A percentile compares a stretch with the other conserved stretches of the same genome.
Evolutionary conservation across 1,140 invertebrate genomes (phyloP).

Genomic region (Andricus grossulariae): DNA sequence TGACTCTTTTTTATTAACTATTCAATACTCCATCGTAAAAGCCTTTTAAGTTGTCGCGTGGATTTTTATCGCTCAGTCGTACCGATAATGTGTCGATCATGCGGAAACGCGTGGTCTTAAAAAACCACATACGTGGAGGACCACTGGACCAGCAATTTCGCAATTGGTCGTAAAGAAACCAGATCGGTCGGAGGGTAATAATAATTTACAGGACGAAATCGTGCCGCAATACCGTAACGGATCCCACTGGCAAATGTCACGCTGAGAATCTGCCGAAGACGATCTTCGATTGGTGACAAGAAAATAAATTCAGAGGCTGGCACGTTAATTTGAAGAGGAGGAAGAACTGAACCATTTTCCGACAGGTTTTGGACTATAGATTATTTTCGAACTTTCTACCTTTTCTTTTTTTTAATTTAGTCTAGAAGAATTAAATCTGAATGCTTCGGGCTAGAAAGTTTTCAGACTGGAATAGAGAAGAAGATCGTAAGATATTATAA

Average conservation of each 20-base stretch:
- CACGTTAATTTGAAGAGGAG: slow-evolving; percentile 9
- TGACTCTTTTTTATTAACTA: slow-evolving; percentile 24
- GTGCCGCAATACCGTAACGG: slow-evolving; percentile 27
- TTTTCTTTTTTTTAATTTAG: no score
- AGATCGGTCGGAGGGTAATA: slow-evolving; percentile 29
- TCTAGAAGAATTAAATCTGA: no score
- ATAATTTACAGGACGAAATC: slow-evolving; percentile 27
- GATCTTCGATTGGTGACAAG: slow-evolving; percentile 26
- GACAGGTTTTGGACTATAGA: slow-evolving; percentile 7
- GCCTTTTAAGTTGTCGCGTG: slow-evolving; percentile 37
- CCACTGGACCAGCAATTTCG: slow-evolving; percentile 1
- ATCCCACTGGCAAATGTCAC: neutral
- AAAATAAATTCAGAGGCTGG: slow-evolving; percentile 18
- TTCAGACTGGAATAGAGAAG: no score
- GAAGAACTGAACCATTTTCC: neutral
- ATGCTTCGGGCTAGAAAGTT: no score
- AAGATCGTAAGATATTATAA: no score
- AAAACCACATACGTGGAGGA: slow-evolving; percentile 8
- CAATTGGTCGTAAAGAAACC: slow-evolving; percentile 23
- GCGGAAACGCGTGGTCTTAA: neutral
- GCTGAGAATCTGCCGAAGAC: slow-evolving; percentile 5
- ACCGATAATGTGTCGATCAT: slow-evolving; percentile 31
- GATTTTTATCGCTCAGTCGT: slow-evolving; percentile 30
- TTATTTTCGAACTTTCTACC: slow-evolving; percentile 2
- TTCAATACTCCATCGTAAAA: slow-evolving; percentile 34